phyloP scores from a whole-genome alignment of 2,888 invertebrate species.

The Noctua fimbriata region DNA sequence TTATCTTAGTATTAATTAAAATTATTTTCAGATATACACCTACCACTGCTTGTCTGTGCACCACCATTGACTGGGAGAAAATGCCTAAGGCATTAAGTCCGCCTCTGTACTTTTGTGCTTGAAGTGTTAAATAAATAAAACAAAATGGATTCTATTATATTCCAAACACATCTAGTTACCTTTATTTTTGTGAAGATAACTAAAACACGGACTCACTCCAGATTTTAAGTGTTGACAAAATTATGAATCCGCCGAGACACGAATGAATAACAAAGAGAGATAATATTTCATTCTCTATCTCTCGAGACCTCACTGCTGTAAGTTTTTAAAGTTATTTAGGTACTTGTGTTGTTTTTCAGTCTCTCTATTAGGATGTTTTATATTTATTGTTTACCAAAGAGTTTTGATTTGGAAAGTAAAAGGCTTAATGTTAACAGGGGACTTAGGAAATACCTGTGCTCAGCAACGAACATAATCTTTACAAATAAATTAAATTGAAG shows the following conservation, averaged over 20 bases:
- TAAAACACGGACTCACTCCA: conserved; percentile 30
- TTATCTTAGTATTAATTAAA: too few species aligned
- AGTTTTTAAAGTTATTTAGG: conserved; percentile 49
- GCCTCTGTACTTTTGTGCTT: too few species aligned
- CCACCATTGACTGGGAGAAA: too few species aligned
- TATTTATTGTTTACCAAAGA: neutral
- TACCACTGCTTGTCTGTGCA: too few species aligned
- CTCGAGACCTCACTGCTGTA: conserved; percentile 36
- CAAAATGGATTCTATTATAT: neutral
- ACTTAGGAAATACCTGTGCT: neutral
- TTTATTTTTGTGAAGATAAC: conserved; percentile 37
- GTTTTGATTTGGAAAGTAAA: neutral
- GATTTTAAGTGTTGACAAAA: conserved; percentile 63
- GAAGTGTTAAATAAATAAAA: too few species aligned
- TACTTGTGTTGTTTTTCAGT: conserved; percentile 37
- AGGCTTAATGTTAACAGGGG: neutral
- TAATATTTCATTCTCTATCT: conserved; percentile 58
- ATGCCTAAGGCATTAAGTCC: too few species aligned
- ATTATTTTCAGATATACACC: too few species aligned
- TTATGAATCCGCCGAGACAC: conserved; percentile 57
- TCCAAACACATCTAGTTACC: neutral
- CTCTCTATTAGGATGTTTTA: neutral
- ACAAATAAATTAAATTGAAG: too few species aligned
- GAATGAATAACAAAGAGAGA: conserved; percentile 60
- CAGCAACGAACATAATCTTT: neutral